Base-by-base conservation (phyloP, 30 jellyfish, hydroid and myxozoan genomes). In the Pelagia noctiluca region DNA sequence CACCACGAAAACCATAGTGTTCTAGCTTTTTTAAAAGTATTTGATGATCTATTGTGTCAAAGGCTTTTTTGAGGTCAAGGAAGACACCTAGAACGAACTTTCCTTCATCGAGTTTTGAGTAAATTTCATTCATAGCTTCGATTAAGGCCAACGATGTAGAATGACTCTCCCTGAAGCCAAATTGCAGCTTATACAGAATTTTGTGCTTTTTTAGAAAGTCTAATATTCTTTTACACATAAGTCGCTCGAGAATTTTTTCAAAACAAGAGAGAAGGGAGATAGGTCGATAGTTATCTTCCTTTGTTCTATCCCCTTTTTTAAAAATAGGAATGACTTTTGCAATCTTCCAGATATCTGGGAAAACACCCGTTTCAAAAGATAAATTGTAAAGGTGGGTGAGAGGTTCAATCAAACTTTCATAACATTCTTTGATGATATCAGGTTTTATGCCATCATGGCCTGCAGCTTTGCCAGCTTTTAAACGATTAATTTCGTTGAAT, bases 1-100 rank as follows among this genome's bases (percentile, higher is more conserved):
- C 57, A 16, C 57, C 57, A 42, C 57, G 16, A 42, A 42, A 42
- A 42, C n/a, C 57, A 16, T 42, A 16, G 57, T 42, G 57, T 42
- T 42, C 57, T 42, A 42, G 57, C 57, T 42, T 42, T 5, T 16
- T 42, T 42, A 42, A 5, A 5, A 42, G 57, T 42, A 42, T 42
- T 8, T 42, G 8, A 42, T 42, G 57, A 42, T 42, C 57, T 42
- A 42, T 42, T 42, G 57, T 42, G 57, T 42, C 57, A 16, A 42
- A 42, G 57, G 57, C 57, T 42, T 42, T n/a, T 42, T 42, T 42
- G 57, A 42, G 57, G 57, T 42, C 57, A 42, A 42, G 57, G 57
- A 42, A 42, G 57, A 42, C 57, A 8, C 57, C 57, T 42, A 42
- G 16, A 42, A 42, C 57, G 57, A 42, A 42, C 8, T 42, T 42